Conservation (phyloP, 1,140 invertebrate genomes). For the Gonioctena quinquepunctata region DNA sequence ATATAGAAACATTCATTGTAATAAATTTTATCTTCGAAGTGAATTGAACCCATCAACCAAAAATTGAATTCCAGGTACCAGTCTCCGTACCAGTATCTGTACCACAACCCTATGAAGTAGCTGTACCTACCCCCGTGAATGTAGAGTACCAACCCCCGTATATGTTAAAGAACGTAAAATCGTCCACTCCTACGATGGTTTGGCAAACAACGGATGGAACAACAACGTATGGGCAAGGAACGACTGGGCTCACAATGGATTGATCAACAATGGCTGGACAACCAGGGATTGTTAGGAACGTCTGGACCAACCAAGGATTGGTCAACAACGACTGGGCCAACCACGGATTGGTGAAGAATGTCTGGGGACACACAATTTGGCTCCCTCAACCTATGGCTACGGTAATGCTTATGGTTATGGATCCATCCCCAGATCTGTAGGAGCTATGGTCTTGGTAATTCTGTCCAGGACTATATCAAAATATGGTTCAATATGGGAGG, state of each 20-base stretch:
- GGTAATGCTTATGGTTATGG: too few species aligned
- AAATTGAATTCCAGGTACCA: neutral
- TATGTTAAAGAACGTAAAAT: slow-evolving; percentile 7
- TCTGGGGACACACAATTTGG: too few species aligned
- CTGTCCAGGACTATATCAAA: too few species aligned
- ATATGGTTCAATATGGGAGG: too few species aligned
- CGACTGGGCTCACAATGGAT: too few species aligned
- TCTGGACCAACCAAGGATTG: neutral
- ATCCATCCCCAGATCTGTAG: too few species aligned
- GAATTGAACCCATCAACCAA: too few species aligned
- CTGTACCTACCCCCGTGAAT: slow-evolving; percentile 37
- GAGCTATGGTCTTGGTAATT: too few species aligned
- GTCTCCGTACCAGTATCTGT: slow-evolving; percentile 37
- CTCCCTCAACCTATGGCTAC: too few species aligned
- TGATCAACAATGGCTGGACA: neutral
- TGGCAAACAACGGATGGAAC: neutral
- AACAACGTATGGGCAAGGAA: neutral
- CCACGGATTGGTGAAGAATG: too few species aligned
- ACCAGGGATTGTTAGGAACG: neutral
- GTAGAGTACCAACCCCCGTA: slow-evolving; percentile 39
- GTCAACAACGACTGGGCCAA: neutral
- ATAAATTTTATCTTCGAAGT: too few species aligned
- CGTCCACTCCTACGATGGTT: neutral
- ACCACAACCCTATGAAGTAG: slow-evolving; percentile 47
- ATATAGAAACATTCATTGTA: too few species aligned